Conservation (phyloP, 23 tunicate species). For the Halocynthia aurantium region DNA sequence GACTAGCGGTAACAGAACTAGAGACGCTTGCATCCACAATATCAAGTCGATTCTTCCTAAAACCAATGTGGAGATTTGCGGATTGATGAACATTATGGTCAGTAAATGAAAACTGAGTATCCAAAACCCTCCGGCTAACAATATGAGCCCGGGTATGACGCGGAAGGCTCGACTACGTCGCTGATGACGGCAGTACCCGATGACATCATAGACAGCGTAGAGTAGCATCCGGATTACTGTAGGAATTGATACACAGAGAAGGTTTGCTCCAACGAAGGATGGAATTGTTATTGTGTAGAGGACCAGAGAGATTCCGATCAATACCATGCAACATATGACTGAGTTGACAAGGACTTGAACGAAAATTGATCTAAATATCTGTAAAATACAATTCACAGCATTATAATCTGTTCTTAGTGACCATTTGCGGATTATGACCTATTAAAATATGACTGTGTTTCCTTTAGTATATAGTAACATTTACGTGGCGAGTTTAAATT, state of each 20-base stretch:
- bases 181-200: not conserved
- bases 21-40: not conserved
- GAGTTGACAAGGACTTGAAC: not conserved
- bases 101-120: conserved; percentile 6
- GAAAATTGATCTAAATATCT: not conserved
- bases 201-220: not conserved
- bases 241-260: conserved; percentile 13
- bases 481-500: too few relatives aligned
- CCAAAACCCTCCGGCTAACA: not conserved
- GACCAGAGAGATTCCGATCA: conserved; percentile 7
- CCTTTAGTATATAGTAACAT: too few relatives aligned
- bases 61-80: conserved; percentile 21
- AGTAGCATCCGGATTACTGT: conserved; percentile 4
- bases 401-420: too few relatives aligned
- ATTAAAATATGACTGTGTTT: too few relatives aligned
- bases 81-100: conserved; percentile 26
- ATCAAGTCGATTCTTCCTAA: conserved; percentile 28
- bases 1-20: conserved; percentile 4
- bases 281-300: not conserved
- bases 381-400: not conserved
- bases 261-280: conserved; percentile 2
- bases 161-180: not conserved
- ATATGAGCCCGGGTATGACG: not conserved
- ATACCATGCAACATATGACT: not conserved
- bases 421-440: too few relatives aligned